Evolutionary conservation across 1,140 invertebrate genomes (phyloP).

Genomic region (Apis florea): DNA sequence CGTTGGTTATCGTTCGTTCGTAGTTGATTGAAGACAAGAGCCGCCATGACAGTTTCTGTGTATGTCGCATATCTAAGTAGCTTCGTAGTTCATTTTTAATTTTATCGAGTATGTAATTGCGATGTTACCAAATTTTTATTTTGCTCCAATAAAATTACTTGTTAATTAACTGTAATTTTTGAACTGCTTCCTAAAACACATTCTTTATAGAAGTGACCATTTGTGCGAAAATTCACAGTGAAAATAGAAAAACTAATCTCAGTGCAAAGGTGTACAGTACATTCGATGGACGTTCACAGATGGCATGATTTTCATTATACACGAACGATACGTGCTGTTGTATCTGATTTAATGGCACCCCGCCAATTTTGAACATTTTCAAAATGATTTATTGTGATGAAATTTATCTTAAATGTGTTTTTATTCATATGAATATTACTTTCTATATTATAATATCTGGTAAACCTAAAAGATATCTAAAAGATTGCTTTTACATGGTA

Average conservation of each 20-base stretch:
- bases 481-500: not conserved
- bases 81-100: constrained; percentile 1
- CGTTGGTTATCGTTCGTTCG: constrained; percentile 21
- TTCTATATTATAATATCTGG: not conserved
- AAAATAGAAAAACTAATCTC: constrained; percentile 56
- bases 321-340: not conserved
- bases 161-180: not conserved
- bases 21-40: constrained; percentile 35
- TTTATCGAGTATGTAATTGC: not conserved
- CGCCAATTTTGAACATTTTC: constrained; percentile 23
- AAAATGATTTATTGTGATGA: constrained; percentile 6
- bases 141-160: constrained; percentile 7
- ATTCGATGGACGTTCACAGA: constrained; percentile 66
- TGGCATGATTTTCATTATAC: constrained; percentile 61
- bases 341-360: not conserved
- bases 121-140: not conserved
- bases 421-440: not conserved
- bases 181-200: not conserved
- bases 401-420: not conserved
- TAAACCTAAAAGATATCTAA: not conserved
- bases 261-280: constrained; percentile 21
- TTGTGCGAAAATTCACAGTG: not conserved
- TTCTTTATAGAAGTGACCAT: not conserved
- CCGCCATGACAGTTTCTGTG: constrained; percentile 71
- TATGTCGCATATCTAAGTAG: constrained; percentile 40